phyloP scores from a whole-genome alignment of 2,797 vertebrate species.

The Lemur catta region DNA sequence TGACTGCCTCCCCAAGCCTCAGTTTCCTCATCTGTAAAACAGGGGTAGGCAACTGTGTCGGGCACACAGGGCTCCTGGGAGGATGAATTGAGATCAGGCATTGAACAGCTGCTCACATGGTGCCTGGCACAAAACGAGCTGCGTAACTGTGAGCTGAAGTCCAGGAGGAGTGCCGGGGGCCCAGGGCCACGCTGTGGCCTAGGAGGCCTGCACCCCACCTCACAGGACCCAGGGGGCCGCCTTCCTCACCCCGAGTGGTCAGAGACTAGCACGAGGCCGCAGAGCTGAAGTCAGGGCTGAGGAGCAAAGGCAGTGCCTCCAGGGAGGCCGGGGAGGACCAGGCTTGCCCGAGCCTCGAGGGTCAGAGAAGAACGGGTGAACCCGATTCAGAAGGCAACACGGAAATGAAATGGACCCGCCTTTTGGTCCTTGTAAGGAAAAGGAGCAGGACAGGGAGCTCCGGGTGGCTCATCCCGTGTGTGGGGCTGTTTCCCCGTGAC shows the following conservation, averaged over 20 bases:
- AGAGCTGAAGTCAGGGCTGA: background rate
- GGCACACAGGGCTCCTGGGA: background rate
- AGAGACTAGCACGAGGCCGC: background rate
- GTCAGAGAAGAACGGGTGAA: accelerated
- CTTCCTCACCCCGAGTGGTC: background rate
- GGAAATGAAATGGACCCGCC: accelerated
- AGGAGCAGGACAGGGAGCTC: accelerated
- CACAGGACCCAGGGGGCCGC: background rate
- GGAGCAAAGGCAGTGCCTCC: background rate
- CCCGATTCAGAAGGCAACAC: background rate
- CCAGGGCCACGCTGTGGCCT: background rate
- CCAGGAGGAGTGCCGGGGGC: background rate
- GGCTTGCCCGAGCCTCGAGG: background rate
- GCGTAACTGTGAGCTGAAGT: too few species aligned
- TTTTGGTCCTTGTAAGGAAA: background rate
- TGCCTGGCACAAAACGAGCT: background rate
- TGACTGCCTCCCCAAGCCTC: background rate
- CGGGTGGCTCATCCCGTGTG: accelerated
- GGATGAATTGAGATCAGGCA: accelerated
- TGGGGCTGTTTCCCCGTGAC: background rate
- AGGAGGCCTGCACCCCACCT: background rate
- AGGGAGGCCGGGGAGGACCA: too few species aligned
- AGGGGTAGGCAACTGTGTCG: too few species aligned
- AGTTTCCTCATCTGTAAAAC: background rate
- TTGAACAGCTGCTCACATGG: background rate